Evolutionary conservation across 1,140 invertebrate species (phyloP), one percentile per base, ranked within the genome.

Genomic region (Globodera rostochiensis): DNA sequence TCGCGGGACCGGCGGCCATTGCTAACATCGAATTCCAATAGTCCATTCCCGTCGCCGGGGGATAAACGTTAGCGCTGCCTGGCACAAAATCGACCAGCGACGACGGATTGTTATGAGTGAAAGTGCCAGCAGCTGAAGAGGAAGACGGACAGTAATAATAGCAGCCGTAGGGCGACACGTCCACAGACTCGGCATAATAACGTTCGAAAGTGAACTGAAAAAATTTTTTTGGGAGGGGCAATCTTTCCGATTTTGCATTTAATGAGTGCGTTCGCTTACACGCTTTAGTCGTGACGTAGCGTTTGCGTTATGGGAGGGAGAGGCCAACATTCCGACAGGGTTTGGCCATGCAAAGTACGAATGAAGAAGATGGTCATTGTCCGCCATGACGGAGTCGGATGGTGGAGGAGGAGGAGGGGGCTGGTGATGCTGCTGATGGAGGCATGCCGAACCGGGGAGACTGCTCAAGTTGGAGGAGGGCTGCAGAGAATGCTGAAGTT

Each of bases 1-100:
- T 9, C 67, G 13, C 13, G 25, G 25, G 69, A 36, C 36, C 36
- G 13, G 46, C 25, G 25, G 69, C 69, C 46, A 47, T 47, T 13
- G 25, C 69, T 21, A 71, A 13, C 69, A 71, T 71, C 25, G 69
- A 71, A 19, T 71, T 71, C 69, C 69, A 71, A 47, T 71, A 71
- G 69, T 71, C 67, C 8, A 45, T 69, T 19, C n/a, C 69, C 46
- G 69, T 64, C 69, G 69, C 13, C 7, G 69, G 2, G 13, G 69
- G 69, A 4, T 47, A 71, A 45, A 71, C 36, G 69, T 21, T 19
- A 21, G 8, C 36, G 19, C 19, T 69, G 67, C 50, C 11, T 69
- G 25, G 36, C 69, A 36, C 13, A 47, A 45, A 71, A 19, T 47
- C 69, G 69, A 71, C 69, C 21, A 71, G 6, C 36, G 69, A 21